Evolutionary conservation across 2,797 vertebrate species (phyloP).

Genomic region (Garrulus glandarius): DNA sequence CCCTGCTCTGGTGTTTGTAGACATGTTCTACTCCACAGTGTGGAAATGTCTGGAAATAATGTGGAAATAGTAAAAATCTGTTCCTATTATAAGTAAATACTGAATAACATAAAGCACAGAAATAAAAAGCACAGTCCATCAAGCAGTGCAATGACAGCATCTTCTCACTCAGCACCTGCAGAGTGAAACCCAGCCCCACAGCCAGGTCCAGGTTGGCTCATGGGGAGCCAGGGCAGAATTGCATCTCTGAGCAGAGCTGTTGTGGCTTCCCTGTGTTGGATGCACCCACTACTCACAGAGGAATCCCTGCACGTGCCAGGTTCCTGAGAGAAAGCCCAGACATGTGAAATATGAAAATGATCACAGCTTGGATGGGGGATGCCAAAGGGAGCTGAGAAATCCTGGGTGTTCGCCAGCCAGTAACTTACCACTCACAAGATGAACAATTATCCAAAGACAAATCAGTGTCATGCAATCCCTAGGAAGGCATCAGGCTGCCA

Average conservation of each 20-base stretch:
- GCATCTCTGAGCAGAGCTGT: neutral
- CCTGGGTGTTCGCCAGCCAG: conserved; percentile 26
- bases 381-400: conserved; percentile 22
- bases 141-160: neutral
- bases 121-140: neutral
- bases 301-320: neutral
- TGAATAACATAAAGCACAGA: neutral
- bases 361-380: conserved; percentile 27
- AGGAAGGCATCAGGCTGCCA: neutral
- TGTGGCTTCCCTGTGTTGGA: neutral
- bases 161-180: neutral
- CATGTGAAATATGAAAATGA: conserved; percentile 40
- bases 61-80: neutral
- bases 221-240: neutral
- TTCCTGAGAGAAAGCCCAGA: neutral
- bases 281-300: neutral
- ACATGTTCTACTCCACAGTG: neutral
- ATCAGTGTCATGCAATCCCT: neutral
- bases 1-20: neutral
- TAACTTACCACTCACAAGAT: neutral
- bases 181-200: neutral
- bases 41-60: neutral
- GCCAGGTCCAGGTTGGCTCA: neutral
- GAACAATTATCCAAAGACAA: conserved; percentile 46
- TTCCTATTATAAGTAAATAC: neutral